phyloP scores from a whole-genome alignment of 1,140 invertebrate species.

The Drosophila biarmipes region DNA sequence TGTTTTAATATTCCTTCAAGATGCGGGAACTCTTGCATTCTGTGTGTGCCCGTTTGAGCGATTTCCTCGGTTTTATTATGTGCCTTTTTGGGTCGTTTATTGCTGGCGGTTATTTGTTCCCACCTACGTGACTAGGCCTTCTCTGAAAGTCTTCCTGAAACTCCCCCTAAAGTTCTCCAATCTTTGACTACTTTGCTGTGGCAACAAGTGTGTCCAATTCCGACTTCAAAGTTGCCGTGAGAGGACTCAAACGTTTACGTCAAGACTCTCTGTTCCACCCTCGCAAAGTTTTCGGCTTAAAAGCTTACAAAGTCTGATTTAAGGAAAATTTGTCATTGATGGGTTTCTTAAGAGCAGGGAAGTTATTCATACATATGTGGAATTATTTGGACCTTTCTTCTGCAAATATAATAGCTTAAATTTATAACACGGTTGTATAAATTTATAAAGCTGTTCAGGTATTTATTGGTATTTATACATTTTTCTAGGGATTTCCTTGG shows the following conservation, averaged over 20 bases:
- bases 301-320: conserved; percentile 38
- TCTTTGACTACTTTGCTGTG: conserved; percentile 15
- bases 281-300: conserved; percentile 43
- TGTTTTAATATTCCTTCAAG: conserved; percentile 81
- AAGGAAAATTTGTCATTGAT: conserved; percentile 19
- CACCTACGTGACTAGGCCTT: conserved; percentile 65
- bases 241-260: conserved; percentile 19
- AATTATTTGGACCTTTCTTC: neutral
- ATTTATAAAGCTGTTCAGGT: too few relatives aligned
- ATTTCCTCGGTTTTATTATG: conserved; percentile 39
- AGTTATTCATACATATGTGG: neutral
- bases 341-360: conserved; percentile 10
- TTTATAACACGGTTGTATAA: too few relatives aligned
- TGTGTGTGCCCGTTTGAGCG: conserved; percentile 33
- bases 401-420: too few relatives aligned
- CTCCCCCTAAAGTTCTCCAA: neutral
- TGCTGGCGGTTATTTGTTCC: conserved; percentile 70
- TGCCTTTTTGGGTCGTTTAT: conserved; percentile 39
- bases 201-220: conserved; percentile 49
- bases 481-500: neutral
- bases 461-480: neutral
- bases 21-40: conserved; percentile 10
- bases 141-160: neutral
- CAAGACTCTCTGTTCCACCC: conserved; percentile 18
- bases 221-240: conserved; percentile 47